These are phyloP conservation scores for Trypoxylus dichotomus DNA, from an alignment of 1,140 invertebrate species.

Conservation along the genomic window DNA sequence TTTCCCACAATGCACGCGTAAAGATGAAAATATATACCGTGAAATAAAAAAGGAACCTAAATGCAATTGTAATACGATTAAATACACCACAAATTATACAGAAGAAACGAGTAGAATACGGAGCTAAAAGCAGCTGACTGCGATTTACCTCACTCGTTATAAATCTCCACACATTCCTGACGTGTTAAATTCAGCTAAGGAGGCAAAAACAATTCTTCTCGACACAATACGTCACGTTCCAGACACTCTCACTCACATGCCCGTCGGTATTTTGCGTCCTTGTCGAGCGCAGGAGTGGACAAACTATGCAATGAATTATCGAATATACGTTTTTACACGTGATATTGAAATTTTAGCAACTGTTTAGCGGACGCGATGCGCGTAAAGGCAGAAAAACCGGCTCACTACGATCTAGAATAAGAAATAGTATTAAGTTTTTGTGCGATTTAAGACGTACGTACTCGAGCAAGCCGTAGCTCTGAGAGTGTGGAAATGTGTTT, in stretches of 20 bases:
- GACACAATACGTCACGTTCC: constrained; percentile 2
- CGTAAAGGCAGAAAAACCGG: neutral
- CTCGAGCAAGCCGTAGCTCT: neutral
- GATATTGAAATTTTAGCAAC: neutral
- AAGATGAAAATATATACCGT: neutral
- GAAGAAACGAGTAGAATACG: neutral
- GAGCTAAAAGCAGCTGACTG: neutral
- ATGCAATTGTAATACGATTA: neutral
- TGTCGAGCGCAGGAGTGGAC: neutral
- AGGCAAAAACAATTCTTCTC: constrained; percentile 16
- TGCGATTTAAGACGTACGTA: neutral
- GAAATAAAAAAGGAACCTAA: neutral
- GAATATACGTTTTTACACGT: constrained; percentile 9
- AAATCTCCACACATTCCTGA: constrained; percentile 21
- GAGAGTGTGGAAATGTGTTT: constrained; percentile 24
- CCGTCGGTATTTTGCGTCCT: neutral
- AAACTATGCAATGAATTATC: neutral
- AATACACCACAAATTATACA: neutral
- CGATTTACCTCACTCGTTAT: constrained; percentile 17
- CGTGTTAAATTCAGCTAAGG: constrained; percentile 8
- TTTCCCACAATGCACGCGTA: constrained; percentile 1
- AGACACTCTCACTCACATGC: neutral
- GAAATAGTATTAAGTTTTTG: neutral
- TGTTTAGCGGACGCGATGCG: neutral
- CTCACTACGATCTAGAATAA: neutral